Evolutionary conservation across 2,797 vertebrate species (phyloP).

Genomic region (Semotilus atromaculatus): DNA sequence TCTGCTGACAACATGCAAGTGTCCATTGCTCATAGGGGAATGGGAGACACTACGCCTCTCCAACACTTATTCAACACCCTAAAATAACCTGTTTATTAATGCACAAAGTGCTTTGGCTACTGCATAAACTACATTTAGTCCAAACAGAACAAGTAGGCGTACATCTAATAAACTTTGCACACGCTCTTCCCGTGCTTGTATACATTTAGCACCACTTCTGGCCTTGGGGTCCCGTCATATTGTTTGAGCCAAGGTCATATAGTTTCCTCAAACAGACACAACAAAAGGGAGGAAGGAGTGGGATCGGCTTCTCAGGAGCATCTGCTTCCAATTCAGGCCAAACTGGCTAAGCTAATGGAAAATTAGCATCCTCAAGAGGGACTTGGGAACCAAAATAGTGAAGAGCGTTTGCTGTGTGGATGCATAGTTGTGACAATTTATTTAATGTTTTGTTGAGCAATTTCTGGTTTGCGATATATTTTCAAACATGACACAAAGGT

Average conservation of each 20-base stretch:
- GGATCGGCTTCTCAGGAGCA: constrained; percentile 41
- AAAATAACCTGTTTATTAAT: constrained; percentile 53
- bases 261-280: constrained; percentile 66
- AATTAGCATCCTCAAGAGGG: constrained; percentile 47
- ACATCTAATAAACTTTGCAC: constrained; percentile 45
- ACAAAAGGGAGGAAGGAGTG: constrained; percentile 30
- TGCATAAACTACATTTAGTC: constrained; percentile 18
- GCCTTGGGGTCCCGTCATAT: constrained; percentile 40
- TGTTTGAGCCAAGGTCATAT: constrained; percentile 60
- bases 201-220: constrained; percentile 60
- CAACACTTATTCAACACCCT: constrained; percentile 21
- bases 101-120: constrained; percentile 30
- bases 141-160: constrained; percentile 7
- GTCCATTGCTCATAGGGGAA: constrained; percentile 37
- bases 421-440: background rate
- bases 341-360: constrained; percentile 55
- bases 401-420: constrained; percentile 6
- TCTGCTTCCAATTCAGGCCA: constrained; percentile 58
- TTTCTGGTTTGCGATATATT: background rate
- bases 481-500: background rate
- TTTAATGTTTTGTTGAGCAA: background rate
- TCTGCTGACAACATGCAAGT: constrained; percentile 7
- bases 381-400: constrained; percentile 19
- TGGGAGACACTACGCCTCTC: constrained; percentile 38
- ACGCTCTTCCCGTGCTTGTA: constrained; percentile 56